A percentile compares a stretch with the other conserved stretches of the same genome.
Conservation (phyloP, 2,113 vertebrate species). For the Xiphias gladius region DNA sequence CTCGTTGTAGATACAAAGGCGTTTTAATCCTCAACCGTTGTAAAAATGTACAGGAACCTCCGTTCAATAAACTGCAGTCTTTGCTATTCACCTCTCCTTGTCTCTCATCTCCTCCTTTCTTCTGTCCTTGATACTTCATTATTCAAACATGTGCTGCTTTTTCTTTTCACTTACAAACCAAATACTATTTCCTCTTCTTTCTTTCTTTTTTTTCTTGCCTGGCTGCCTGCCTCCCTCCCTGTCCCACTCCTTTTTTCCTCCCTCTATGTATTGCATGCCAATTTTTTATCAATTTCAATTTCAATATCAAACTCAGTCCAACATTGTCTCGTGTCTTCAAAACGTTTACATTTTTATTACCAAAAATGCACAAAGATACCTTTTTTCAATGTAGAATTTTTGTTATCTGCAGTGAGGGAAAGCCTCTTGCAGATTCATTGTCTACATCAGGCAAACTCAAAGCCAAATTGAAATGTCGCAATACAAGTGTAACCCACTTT, state of each 20-base stretch:
- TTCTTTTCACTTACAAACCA: slow-evolving; percentile 26
- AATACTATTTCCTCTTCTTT: not conserved
- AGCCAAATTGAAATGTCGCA: slow-evolving; percentile 50
- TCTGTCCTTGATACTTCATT: slow-evolving; percentile 20
- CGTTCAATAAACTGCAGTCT: slow-evolving; percentile 36
- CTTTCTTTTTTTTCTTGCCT: not conserved
- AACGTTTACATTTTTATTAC: slow-evolving; percentile 27
- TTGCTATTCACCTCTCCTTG: slow-evolving; percentile 21
- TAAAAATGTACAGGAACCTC: slow-evolving; percentile 49
- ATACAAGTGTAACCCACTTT: slow-evolving; percentile 39
- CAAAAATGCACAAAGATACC: not conserved
- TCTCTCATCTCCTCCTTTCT: slow-evolving; percentile 1
- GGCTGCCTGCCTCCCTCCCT: not conserved
- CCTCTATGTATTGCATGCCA: slow-evolving; percentile 35
- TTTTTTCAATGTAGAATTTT: slow-evolving; percentile 8
- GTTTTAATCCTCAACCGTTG: slow-evolving; percentile 48
- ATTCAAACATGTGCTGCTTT: slow-evolving; percentile 9
- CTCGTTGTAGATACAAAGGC: slow-evolving; percentile 36
- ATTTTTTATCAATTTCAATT: slow-evolving; percentile 52
- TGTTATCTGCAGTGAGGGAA: slow-evolving; percentile 21
- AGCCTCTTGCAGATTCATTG: slow-evolving; percentile 37
- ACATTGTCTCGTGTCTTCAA: slow-evolving; percentile 36
- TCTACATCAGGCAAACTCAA: slow-evolving; percentile 26
- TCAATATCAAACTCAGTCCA: slow-evolving; percentile 43
- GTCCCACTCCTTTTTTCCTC: not conserved